Percentiles rank a stretch among this genome's conserved stretches.
Conservation (phyloP, 1,140 invertebrate species). For the Heterodera carotae region DNA sequence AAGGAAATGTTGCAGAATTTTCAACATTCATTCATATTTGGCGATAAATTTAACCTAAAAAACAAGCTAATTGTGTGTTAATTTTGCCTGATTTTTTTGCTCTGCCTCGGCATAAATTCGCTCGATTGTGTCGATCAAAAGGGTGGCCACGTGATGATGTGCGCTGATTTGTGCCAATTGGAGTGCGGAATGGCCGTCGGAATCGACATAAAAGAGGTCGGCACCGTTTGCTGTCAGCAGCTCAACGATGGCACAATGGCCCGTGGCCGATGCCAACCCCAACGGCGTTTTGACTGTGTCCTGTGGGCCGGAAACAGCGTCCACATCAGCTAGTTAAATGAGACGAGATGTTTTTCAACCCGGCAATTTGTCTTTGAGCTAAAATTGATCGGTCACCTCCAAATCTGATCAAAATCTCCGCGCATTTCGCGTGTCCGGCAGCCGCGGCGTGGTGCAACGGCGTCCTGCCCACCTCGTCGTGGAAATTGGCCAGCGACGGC, state of each 20-base stretch:
- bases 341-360: no score
- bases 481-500: slow-evolving; percentile 31
- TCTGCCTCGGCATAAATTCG: slow-evolving; percentile 41
- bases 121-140: slow-evolving; percentile 73
- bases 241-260: slow-evolving; percentile 75
- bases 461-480: slow-evolving; percentile 27
- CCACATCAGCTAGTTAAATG: slow-evolving; percentile 35
- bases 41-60: no score
- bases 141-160: slow-evolving; percentile 73
- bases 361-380: no score
- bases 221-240: slow-evolving; percentile 75
- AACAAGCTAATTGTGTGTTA: no score
- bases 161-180: slow-evolving; percentile 77
- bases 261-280: slow-evolving; percentile 80
- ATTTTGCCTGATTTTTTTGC: slow-evolving; percentile 29
- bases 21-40: no score
- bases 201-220: slow-evolving; percentile 72
- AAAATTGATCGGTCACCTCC: slow-evolving; percentile 26
- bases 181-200: slow-evolving; percentile 73
- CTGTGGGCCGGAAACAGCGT: slow-evolving; percentile 24
- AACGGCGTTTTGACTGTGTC: slow-evolving; percentile 73
- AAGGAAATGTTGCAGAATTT: no score
- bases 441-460: slow-evolving; percentile 47
- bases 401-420: slow-evolving; percentile 37
- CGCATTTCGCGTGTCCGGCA: slow-evolving; percentile 31